Percentiles rank a stretch among this genome's conserved stretches.
phyloP scores from a whole-genome alignment of 2,113 vertebrate genomes.

The Mus pahari region DNA sequence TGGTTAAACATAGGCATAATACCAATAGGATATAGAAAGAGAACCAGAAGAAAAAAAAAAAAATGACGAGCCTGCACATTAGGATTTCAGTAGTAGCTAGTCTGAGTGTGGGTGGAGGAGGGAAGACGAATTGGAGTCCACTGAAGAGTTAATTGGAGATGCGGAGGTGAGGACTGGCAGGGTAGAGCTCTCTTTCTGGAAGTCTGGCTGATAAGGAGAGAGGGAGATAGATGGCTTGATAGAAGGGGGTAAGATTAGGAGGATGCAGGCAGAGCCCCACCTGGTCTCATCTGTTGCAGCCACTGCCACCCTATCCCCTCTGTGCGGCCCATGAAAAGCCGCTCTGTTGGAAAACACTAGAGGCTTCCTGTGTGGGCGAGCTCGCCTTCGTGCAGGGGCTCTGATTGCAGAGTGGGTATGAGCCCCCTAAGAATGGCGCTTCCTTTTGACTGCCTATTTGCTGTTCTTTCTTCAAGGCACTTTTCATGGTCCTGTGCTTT shows the following conservation, averaged over 20 bases:
- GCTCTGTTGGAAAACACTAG: not conserved
- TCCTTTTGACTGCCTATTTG: not conserved
- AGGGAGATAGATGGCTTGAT: conserved; percentile 72
- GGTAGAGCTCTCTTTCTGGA: conserved; percentile 65
- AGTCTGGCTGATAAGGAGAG: conserved; percentile 63
- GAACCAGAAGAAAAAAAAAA: not conserved
- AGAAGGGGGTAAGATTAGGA: conserved; percentile 46
- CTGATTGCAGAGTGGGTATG: not conserved
- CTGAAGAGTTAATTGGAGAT: conserved; percentile 51
- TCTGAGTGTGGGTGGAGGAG: not conserved
- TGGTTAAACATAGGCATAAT: not conserved
- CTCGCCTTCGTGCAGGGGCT: not conserved
- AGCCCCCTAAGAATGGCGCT: not conserved
- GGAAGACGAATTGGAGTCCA: not conserved
- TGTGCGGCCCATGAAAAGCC: conserved; percentile 16
- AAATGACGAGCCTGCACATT: not conserved
- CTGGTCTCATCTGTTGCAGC: not conserved
- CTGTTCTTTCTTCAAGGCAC: not conserved
- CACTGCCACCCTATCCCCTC: not conserved
- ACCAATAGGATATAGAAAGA: conserved; percentile 11
- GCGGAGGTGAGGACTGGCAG: not conserved
- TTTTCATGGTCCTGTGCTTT: not conserved
- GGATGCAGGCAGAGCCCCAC: not conserved
- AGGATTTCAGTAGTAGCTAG: not conserved
- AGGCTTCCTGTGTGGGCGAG: conserved; percentile 31